These are phyloP conservation scores for Rallus limicola DNA, from an alignment of 2,113 vertebrate species.

Conservation along the genomic window DNA sequence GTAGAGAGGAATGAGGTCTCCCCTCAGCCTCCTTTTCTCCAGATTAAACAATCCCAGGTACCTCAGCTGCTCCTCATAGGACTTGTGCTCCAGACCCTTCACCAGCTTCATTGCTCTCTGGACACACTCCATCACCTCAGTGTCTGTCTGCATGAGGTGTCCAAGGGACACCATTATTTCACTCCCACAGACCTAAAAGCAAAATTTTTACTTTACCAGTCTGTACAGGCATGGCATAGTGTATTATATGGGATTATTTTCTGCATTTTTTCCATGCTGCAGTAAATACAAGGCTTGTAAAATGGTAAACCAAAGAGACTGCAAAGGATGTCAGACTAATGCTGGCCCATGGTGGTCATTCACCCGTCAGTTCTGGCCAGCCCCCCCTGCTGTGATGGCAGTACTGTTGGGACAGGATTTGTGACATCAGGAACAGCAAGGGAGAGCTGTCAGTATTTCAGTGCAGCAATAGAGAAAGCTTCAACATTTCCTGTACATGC, in stretches of 20 bases:
- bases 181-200: not conserved
- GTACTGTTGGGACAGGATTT: not conserved
- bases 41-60: not conserved
- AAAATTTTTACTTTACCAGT: not conserved
- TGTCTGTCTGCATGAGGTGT: not conserved
- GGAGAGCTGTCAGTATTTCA: not conserved
- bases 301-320: not conserved
- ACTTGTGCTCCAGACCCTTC: not conserved
- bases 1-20: too few species aligned
- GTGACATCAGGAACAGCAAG: not conserved
- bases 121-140: not conserved
- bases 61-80: not conserved
- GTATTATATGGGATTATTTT: not conserved
- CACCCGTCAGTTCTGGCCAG: not conserved
- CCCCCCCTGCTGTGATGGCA: rapidly evolving
- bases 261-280: not conserved
- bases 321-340: not conserved
- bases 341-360: rapidly evolving
- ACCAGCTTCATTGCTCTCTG: rapidly evolving
- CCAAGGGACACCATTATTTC: not conserved
- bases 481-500: not conserved
- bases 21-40: too few species aligned
- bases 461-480: not conserved
- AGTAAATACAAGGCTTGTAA: not conserved
- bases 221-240: rapidly evolving